phyloP scores from a whole-genome alignment of 2,888 invertebrate genomes.

The Meghimatium bilineatum region DNA sequence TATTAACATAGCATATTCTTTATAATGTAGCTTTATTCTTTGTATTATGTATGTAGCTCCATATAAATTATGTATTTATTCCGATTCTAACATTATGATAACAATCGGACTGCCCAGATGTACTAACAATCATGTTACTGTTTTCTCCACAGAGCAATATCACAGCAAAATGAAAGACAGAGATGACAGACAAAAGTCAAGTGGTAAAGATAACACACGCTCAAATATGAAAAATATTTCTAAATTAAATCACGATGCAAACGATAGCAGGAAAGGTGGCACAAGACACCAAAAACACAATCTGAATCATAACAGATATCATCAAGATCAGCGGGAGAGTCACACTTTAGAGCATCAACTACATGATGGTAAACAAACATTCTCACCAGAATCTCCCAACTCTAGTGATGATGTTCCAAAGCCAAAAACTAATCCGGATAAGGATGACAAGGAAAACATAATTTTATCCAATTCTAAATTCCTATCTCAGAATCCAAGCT shows the following conservation, averaged over 20 bases:
- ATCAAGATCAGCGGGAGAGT: not conserved
- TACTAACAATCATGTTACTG: too few relatives aligned
- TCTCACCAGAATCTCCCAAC: not conserved
- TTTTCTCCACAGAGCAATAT: conserved; percentile 16
- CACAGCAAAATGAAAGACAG: conserved; percentile 1
- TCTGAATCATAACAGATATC: not conserved
- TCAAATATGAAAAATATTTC: not conserved
- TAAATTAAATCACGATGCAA: not conserved
- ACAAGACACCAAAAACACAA: not conserved
- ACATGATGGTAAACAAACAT: not conserved
- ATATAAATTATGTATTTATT: too few relatives aligned
- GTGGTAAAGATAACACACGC: not conserved
- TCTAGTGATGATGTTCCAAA: not conserved
- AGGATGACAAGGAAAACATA: not conserved
- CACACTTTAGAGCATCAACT: not conserved
- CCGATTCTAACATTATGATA: too few relatives aligned
- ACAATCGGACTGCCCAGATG: too few relatives aligned
- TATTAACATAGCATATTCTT: too few relatives aligned
- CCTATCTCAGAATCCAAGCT: not conserved
- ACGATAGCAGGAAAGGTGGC: not conserved
- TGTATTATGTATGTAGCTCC: too few relatives aligned
- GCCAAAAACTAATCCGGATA: not conserved
- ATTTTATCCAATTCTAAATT: not conserved
- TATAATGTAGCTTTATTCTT: too few relatives aligned
- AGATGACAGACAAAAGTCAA: not conserved